Base-by-base conservation (phyloP, 2,888 invertebrate species). In the Temnothorax rugatulus region DNA sequence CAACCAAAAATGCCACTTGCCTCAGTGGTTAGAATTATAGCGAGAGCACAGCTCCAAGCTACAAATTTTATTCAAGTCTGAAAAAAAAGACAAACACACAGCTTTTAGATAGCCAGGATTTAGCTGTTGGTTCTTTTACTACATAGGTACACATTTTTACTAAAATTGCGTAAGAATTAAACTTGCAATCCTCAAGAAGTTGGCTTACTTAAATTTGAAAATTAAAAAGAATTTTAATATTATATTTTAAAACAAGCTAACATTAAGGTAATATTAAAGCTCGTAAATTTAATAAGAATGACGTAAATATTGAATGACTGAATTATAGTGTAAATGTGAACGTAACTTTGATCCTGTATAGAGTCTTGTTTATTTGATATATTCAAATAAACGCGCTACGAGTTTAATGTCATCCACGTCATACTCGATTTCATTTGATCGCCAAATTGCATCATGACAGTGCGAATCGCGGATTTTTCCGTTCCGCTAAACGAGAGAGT, bases 281-380 rank as follows among this genome's bases (percentile, higher is more conserved):
- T 34, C 34, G 34, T 34, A 52, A 69, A 52, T 52, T 69, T 69
- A 52, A 69, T 52, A 52, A 71, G 38, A 52, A 38, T 5, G 34
- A 34, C n/a, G 29, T 13, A 21, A 52, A 71, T 54, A 54, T 25
- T 11, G n/a, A n/a, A n/a, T n/a, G 38, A 52, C 8, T 41, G 1
- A 57, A 57, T 73, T 57, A 25, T 18, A 18, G 1, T 18, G 7
- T 25, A 21, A 52, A 21, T 38, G 15, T 69, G 7, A 34, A 34
- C 34, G 34, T 34, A 38, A 69, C 11, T 52, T 69, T 21, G 8
- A 66, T 66, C 5, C 25, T 15, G 7, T 21, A 41, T 21, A 41
- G 18, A 64, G 3, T 4, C 11, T 34, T 25, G 4, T 57, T 61
- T 34, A 34, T 61, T 57, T 50, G 18, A 47, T 5, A 4, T 18